Conservation (phyloP, 2,888 invertebrate species). For the Frankliniella fusca region DNA sequence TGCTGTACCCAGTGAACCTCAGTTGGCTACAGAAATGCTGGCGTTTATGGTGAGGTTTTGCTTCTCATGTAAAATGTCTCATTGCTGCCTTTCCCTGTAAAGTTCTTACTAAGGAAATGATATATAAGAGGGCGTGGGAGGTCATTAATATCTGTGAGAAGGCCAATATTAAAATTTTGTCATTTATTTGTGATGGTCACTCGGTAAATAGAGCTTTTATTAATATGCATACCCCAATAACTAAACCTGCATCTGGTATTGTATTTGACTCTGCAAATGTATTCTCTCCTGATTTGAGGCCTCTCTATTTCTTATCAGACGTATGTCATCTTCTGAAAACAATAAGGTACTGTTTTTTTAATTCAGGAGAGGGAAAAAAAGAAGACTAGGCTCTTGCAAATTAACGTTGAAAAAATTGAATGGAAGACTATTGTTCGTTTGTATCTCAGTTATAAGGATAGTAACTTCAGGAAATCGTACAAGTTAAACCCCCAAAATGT, state of each 20-base stretch:
- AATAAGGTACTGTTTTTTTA: background rate
- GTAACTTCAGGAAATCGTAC: background rate
- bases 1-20: background rate
- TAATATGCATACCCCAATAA: background rate
- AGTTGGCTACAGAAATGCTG: background rate
- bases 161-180: background rate
- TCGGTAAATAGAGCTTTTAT: background rate
- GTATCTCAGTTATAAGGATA: background rate
- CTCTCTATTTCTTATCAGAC: background rate
- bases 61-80: background rate
- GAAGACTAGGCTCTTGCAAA: background rate
- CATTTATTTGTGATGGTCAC: background rate
- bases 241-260: background rate
- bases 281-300: background rate
- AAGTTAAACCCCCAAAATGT: slow-evolving; percentile 1
- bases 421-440: background rate
- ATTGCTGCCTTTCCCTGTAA: background rate
- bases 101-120: too few relatives aligned
- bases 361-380: background rate
- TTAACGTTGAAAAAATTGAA: background rate
- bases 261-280: background rate
- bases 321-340: background rate
- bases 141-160: background rate
- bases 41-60: background rate
- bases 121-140: background rate